phyloP scores from a whole-genome alignment of 2,797 vertebrate species.

The Syngnathus acus region DNA sequence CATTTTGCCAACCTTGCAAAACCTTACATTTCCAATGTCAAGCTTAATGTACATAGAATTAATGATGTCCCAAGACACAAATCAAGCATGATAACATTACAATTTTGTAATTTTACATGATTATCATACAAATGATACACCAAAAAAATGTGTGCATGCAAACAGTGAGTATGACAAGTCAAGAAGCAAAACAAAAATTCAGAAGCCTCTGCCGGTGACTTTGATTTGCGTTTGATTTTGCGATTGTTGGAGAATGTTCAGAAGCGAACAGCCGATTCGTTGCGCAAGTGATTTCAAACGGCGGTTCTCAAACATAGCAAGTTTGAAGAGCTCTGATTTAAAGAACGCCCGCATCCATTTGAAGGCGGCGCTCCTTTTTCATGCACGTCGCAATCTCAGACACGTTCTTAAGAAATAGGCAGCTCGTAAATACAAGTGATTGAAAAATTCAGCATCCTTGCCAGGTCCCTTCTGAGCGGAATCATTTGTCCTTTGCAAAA shows the following conservation, averaged over 20 bases:
- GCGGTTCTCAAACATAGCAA: no score
- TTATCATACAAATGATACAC: background rate
- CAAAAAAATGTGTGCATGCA: background rate
- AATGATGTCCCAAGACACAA: background rate
- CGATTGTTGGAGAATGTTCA: background rate
- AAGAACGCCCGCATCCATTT: background rate
- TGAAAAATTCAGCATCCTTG: background rate
- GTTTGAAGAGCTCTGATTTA: no score
- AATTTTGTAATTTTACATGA: background rate
- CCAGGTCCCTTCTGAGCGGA: background rate
- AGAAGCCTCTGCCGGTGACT: background rate
- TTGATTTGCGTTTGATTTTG: background rate
- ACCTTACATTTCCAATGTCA: slow-evolving; percentile 7
- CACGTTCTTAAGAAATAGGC: background rate
- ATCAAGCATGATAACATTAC: background rate
- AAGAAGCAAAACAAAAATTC: background rate
- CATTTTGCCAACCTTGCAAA: background rate
- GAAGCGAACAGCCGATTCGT: background rate
- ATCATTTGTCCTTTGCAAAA: background rate
- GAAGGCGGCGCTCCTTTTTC: background rate
- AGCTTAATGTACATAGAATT: background rate
- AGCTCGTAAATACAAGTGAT: background rate
- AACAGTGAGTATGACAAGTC: slow-evolving; percentile 1
- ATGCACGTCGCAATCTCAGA: background rate
- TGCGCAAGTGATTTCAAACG: background rate